A percentile compares a stretch with the other conserved stretches of the same genome.
Conservation (phyloP, 2,797 vertebrate genomes). For the Cyclura pinguis region DNA sequence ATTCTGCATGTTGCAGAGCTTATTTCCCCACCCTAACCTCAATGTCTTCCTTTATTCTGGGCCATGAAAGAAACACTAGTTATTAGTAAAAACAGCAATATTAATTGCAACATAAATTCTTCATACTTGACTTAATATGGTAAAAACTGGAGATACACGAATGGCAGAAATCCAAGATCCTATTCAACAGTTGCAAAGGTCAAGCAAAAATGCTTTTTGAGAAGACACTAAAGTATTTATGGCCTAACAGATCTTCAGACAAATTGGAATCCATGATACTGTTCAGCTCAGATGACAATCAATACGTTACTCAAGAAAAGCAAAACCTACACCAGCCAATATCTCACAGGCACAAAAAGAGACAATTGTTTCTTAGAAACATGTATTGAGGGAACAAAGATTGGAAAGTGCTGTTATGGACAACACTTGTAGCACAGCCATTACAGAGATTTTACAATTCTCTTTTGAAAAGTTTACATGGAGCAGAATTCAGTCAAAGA, state of each 20-base stretch:
- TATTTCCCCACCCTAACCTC: background rate
- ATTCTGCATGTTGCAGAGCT: conserved; percentile 14
- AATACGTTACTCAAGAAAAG: background rate
- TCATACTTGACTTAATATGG: conserved; percentile 15
- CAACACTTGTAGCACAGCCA: background rate
- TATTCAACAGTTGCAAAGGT: conserved; percentile 38
- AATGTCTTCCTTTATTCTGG: conserved; percentile 31
- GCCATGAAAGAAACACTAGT: conserved; percentile 16
- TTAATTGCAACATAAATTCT: conserved; percentile 25
- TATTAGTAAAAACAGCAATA: conserved; percentile 28
- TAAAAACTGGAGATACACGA: conserved; percentile 41
- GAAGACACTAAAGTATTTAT: conserved; percentile 60
- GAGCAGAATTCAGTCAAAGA: background rate
- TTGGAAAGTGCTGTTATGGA: background rate
- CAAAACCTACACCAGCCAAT: background rate
- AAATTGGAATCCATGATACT: conserved; percentile 22
- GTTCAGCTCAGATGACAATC: background rate
- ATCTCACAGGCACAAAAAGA: background rate
- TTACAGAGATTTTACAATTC: background rate
- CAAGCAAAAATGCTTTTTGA: conserved; percentile 41
- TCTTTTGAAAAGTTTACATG: background rate
- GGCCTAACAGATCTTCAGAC: conserved; percentile 34
- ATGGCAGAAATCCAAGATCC: conserved; percentile 46
- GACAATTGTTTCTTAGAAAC: background rate
- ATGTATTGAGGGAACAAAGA: background rate